Conservation (phyloP, 2,113 vertebrate species). For the Cottus gobio region DNA sequence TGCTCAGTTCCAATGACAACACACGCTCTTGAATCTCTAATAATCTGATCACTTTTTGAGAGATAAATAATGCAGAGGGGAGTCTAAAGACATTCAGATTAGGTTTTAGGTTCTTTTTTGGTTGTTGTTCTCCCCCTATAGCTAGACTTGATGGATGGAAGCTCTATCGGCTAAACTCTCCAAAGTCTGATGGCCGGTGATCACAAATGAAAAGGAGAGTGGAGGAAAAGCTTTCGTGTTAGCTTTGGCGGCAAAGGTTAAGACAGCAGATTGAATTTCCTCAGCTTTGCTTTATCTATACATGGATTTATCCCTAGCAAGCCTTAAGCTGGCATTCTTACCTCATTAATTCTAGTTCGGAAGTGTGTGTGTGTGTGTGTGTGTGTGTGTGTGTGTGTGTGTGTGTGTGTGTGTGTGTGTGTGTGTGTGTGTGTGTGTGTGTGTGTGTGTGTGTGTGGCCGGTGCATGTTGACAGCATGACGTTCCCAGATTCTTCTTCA, state of each 20-base stretch:
- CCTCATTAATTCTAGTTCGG: constrained; percentile 62
- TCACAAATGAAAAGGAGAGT: constrained; percentile 47
- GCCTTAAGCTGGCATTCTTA: constrained; percentile 61
- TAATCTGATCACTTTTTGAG: constrained; percentile 4
- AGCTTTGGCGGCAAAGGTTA: constrained; percentile 63
- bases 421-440: background rate
- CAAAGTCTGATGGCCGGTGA: constrained; percentile 33
- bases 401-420: background rate
- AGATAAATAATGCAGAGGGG: background rate
- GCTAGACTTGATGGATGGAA: constrained; percentile 42
- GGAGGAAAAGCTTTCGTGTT: constrained; percentile 42
- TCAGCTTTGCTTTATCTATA: constrained; percentile 68
- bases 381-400: background rate
- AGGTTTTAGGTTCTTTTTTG: constrained; percentile 31
- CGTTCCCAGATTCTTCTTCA: constrained; percentile 1
- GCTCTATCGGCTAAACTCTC: constrained; percentile 29
- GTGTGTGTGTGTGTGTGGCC: background rate
- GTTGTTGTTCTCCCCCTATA: constrained; percentile 18
- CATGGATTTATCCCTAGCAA: constrained; percentile 72
- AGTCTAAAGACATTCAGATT: constrained; percentile 31
- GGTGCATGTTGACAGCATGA: constrained; percentile 15
- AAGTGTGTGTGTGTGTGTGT: constrained; percentile 18
- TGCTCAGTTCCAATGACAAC: constrained; percentile 4
- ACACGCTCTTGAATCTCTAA: constrained; percentile 23
- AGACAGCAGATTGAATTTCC: constrained; percentile 74